These are phyloP conservation scores for Leptinotarsa tumamoca DNA, from an alignment of 2,888 invertebrate species.

Conservation along the genomic window DNA sequence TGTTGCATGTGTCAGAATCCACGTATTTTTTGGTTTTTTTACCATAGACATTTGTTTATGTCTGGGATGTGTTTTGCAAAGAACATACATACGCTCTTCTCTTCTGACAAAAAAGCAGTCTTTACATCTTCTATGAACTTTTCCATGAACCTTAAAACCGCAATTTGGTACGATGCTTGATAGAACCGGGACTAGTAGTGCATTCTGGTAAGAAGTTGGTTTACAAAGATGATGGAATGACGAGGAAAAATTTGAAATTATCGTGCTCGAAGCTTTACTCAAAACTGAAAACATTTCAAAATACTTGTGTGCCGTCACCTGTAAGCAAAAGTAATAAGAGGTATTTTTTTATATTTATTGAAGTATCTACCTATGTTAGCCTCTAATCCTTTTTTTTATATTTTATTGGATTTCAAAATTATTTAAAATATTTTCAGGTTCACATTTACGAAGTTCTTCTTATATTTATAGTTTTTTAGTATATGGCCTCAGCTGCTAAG, in stretches of 20 bases:
- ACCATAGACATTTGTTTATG: conserved; percentile 86
- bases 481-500: too few relatives aligned
- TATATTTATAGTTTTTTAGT: too few relatives aligned
- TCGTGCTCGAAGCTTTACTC: not conserved
- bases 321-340: too few relatives aligned
- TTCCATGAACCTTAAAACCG: conserved; percentile 81
- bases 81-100: conserved; percentile 76
- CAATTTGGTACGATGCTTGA: conserved; percentile 60
- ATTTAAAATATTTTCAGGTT: too few relatives aligned
- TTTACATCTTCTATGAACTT: conserved; percentile 78
- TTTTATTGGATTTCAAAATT: too few relatives aligned
- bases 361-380: too few relatives aligned
- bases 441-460: too few relatives aligned
- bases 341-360: too few relatives aligned
- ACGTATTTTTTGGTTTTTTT: conserved; percentile 76
- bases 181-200: conserved; percentile 45
- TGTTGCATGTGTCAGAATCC: conserved; percentile 81
- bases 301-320: not conserved
- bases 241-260: not conserved
- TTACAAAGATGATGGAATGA: conserved; percentile 13
- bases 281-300: conserved; percentile 6
- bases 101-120: conserved; percentile 81
- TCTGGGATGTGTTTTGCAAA: conserved; percentile 81
- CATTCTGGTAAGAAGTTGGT: conserved; percentile 19
- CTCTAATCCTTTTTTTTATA: too few relatives aligned